Percentiles rank a stretch among this genome's conserved stretches.
Evolutionary conservation across 2,888 invertebrate genomes (phyloP).

Genomic region (Macaria liturata): DNA sequence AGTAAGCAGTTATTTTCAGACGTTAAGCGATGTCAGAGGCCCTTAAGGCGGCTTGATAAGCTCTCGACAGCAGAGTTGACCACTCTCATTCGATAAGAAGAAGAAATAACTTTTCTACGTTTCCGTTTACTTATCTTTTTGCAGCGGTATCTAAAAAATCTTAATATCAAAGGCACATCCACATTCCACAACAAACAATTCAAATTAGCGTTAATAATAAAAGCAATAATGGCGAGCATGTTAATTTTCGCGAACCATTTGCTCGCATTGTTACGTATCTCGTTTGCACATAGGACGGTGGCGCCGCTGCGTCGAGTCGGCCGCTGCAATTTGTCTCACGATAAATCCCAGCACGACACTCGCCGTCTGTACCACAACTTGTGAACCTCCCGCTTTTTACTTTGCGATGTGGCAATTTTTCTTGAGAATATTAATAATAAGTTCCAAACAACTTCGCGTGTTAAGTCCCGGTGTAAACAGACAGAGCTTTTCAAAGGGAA

Average conservation of each 20-base stretch:
- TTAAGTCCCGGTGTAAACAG: constrained; percentile 16
- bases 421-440: constrained; percentile 20
- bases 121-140: no score
- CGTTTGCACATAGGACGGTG: constrained; percentile 67
- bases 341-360: constrained; percentile 76
- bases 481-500: constrained; percentile 17
- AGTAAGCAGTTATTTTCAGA: no score
- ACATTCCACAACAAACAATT: background rate
- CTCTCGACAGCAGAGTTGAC: no score
- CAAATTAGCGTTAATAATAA: constrained; percentile 11
- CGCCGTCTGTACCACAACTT: constrained; percentile 59
- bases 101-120: no score
- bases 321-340: constrained; percentile 73
- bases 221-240: constrained; percentile 45
- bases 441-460: constrained; percentile 16
- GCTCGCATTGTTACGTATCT: constrained; percentile 63
- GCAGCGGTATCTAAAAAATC: no score
- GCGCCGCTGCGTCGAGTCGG: constrained; percentile 43
- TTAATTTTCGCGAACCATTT: constrained; percentile 66
- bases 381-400: constrained; percentile 55
- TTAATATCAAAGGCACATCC: no score
- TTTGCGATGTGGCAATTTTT: constrained; percentile 24
- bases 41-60: no score
- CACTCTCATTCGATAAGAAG: no score
- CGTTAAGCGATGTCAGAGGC: no score